These are phyloP conservation scores for Tapirus indicus DNA, from an alignment of 2,797 vertebrate species.

Conservation along the genomic window DNA sequence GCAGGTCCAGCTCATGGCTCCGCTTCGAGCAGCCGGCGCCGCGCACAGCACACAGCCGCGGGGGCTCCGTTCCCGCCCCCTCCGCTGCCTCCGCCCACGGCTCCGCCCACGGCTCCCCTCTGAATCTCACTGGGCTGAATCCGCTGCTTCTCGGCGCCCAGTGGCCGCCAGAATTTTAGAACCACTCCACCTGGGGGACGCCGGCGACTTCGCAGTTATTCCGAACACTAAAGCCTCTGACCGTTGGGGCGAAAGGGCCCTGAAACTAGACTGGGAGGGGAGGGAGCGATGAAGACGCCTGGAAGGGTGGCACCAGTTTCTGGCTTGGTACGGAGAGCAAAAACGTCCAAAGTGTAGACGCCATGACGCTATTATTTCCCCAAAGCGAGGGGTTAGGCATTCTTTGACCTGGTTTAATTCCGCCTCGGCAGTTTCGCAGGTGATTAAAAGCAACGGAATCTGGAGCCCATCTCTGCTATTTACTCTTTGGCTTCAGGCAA, in stretches of 20 bases:
- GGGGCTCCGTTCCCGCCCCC: background rate
- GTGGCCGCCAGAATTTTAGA: constrained; percentile 20
- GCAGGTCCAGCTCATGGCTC: constrained; percentile 83
- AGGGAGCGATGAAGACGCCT: background rate
- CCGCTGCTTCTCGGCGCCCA: background rate
- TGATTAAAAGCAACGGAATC: background rate
- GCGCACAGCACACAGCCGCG: background rate
- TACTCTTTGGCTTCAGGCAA: background rate
- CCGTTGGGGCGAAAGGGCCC: background rate
- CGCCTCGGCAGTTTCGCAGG: background rate
- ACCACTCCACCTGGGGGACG: background rate
- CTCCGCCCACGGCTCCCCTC: background rate
- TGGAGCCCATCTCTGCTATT: background rate
- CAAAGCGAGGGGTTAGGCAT: background rate
- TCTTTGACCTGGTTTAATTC: constrained; percentile 41
- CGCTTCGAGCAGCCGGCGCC: background rate
- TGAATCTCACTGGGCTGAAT: background rate
- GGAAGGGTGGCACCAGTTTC: background rate
- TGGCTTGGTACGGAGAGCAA: background rate
- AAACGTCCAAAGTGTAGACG: background rate
- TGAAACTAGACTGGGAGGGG: background rate
- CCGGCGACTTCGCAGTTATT: background rate
- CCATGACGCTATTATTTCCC: background rate
- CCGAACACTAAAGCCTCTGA: background rate
- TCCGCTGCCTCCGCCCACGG: constrained; percentile 53